Evolutionary conservation across 2,113 vertebrate genomes (phyloP).

Genomic region (Hippocampus guttulatus): DNA sequence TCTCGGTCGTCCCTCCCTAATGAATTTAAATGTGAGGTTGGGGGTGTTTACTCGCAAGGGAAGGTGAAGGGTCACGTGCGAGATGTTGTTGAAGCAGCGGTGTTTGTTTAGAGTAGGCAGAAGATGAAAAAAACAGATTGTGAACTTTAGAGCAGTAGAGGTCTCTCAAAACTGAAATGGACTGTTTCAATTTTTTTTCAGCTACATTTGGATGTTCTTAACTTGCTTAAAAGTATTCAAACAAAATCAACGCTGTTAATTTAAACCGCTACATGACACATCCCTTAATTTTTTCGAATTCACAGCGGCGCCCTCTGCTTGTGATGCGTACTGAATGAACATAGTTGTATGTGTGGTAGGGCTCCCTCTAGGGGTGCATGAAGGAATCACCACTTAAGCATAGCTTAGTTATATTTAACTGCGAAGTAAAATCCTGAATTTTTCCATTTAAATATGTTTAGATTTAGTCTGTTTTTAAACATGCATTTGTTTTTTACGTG

Average conservation of each 20-base stretch:
- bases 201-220: too few relatives aligned
- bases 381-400: background rate
- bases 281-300: too few relatives aligned
- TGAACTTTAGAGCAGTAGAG: conserved; percentile 11
- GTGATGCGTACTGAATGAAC: background rate
- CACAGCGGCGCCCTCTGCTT: background rate
- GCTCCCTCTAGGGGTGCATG: background rate
- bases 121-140: conserved; percentile 47
- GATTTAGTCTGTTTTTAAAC: background rate
- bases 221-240: too few relatives aligned
- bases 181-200: too few relatives aligned
- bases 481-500: background rate
- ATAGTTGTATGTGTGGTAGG: background rate
- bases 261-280: too few relatives aligned
- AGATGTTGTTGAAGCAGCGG: conserved; percentile 32
- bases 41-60: conserved; percentile 29
- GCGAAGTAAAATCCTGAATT: background rate
- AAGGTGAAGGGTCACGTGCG: conserved; percentile 32
- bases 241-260: too few relatives aligned
- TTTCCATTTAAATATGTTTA: background rate
- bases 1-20: conserved; percentile 30
- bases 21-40: conserved; percentile 45
- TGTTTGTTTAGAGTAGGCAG: conserved; percentile 38
- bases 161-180: background rate
- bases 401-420: background rate